These are phyloP conservation scores for Chrosomus eos DNA, from an alignment of 2,797 vertebrate genomes.

Conservation along the genomic window DNA sequence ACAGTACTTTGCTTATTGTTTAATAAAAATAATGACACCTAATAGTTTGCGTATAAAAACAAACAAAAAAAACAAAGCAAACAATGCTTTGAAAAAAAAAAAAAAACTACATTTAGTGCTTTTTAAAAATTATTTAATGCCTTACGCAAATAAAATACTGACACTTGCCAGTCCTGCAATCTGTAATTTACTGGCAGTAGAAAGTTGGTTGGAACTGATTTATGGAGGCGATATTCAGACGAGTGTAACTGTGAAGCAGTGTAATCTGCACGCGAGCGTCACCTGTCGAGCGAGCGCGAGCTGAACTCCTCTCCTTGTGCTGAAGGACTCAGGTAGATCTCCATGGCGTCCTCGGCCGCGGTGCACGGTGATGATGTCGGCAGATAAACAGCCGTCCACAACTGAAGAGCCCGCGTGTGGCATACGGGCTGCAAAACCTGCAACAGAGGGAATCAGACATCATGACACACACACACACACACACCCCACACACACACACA, in stretches of 20 bases:
- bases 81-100: not conserved
- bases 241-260: too few species aligned
- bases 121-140: not conserved
- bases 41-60: not conserved
- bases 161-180: not conserved
- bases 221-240: not conserved
- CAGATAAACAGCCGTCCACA: constrained; percentile 98
- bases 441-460: not conserved
- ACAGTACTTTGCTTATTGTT: not conserved
- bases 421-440: constrained; percentile 98
- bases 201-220: not conserved
- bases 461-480: not conserved
- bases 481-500: too few species aligned
- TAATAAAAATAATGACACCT: not conserved
- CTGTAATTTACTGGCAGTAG: not conserved
- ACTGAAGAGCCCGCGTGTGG: constrained; percentile 92
- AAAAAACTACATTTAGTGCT: not conserved
- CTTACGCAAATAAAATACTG: not conserved
- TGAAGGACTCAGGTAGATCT: constrained; percentile 87
- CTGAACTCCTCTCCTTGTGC: constrained; percentile 89
- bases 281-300: constrained; percentile 93
- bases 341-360: constrained; percentile 94
- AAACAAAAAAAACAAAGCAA: not conserved
- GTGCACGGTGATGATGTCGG: constrained; percentile 94
- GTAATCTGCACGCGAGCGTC: not conserved